Evolutionary conservation across 1,140 invertebrate genomes (phyloP).

Genomic region (Antheraea pernyi): DNA sequence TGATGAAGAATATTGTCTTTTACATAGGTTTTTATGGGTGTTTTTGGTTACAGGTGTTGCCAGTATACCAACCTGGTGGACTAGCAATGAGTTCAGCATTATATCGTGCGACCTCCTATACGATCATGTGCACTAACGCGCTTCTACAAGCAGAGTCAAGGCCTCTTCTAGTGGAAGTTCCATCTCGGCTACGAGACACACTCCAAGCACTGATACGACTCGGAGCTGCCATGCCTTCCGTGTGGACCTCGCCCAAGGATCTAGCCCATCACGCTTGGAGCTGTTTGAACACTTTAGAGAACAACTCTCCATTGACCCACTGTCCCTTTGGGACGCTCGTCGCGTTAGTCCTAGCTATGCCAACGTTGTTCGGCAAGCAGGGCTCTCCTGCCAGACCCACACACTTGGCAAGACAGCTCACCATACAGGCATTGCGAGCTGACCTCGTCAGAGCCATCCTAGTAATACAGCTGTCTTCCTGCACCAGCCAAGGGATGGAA

Average conservation of each 20-base stretch:
- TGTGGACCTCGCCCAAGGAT: constrained; percentile 76
- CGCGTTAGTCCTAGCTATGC: constrained; percentile 86
- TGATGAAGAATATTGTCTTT: too few species aligned
- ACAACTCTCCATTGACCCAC: constrained; percentile 87
- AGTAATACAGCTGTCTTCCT: constrained; percentile 78
- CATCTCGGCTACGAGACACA: constrained; percentile 90
- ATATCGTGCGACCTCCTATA: constrained; percentile 88
- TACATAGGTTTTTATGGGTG: too few species aligned
- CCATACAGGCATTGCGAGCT: constrained; percentile 53
- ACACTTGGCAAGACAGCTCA: constrained; percentile 54
- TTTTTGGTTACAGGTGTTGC: constrained; percentile 46
- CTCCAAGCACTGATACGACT: constrained; percentile 83
- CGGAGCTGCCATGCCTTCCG: constrained; percentile 82
- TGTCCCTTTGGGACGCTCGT: constrained; percentile 93
- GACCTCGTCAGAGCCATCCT: constrained; percentile 77
- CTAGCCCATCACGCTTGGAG: constrained; percentile 60
- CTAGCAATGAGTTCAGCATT: constrained; percentile 75
- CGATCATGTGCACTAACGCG: constrained; percentile 91
- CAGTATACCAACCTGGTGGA: constrained; percentile 67
- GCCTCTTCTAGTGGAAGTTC: constrained; percentile 90
- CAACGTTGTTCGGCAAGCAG: constrained; percentile 82
- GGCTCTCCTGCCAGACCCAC: constrained; percentile 56
- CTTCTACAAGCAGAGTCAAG: constrained; percentile 87
- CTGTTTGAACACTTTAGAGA: constrained; percentile 72
- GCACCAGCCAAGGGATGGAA: constrained; percentile 15